Percentiles rank a stretch among this genome's conserved stretches.
These are phyloP conservation scores for Ailurus styani DNA, from an alignment of 2,113 vertebrate genomes.

Conservation along the genomic window DNA sequence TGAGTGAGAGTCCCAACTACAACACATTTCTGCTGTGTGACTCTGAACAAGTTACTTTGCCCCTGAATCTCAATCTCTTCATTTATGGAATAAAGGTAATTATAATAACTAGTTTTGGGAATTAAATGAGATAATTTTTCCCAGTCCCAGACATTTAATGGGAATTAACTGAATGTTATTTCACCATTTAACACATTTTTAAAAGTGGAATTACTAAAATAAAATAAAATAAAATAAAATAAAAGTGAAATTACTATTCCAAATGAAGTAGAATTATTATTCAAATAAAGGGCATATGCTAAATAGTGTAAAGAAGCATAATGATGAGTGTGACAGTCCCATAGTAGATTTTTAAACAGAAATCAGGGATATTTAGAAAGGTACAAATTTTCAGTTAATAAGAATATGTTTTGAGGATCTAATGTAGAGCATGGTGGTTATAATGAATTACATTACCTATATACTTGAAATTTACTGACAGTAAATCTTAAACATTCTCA, in stretches of 20 bases:
- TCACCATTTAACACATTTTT: not conserved
- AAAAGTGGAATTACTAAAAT: not conserved
- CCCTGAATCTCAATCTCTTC: not conserved
- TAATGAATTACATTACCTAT: not conserved
- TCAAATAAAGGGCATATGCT: not conserved
- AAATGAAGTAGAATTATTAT: not conserved
- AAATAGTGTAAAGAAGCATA: not conserved
- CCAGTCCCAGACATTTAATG: not conserved
- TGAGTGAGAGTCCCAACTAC: not conserved
- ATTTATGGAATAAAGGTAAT: not conserved
- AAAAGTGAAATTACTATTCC: not conserved
- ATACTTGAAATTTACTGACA: not conserved
- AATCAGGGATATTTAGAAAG: not conserved
- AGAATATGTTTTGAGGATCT: not conserved
- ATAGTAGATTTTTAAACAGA: slow-evolving; percentile 10
- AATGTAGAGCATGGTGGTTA: not conserved
- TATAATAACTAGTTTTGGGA: not conserved
- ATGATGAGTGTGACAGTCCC: not conserved
- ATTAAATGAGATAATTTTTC: not conserved
- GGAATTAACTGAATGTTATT: not conserved
- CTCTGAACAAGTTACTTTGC: not conserved
- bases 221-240: no score
- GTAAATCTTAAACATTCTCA: not conserved
- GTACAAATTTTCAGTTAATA: not conserved
- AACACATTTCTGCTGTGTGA: not conserved